A percentile compares a stretch with the other conserved stretches of the same genome.
phyloP scores from a whole-genome alignment of 2,113 vertebrate species.

The Pampusana beccarii region DNA sequence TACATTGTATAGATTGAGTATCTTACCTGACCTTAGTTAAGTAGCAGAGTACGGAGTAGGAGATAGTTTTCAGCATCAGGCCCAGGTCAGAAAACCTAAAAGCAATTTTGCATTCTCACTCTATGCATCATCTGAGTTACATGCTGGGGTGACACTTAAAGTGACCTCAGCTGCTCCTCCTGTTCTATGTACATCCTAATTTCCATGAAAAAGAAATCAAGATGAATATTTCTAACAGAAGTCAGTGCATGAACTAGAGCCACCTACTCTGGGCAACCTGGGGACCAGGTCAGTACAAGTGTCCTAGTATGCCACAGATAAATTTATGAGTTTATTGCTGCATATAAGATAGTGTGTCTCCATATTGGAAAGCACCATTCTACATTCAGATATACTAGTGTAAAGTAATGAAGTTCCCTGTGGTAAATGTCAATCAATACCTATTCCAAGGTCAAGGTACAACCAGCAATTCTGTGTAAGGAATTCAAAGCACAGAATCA shows the following conservation, averaged over 20 bases:
- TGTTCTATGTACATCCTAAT: background rate
- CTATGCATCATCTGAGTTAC: background rate
- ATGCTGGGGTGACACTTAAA: background rate
- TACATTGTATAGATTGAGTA: background rate
- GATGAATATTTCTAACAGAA: background rate
- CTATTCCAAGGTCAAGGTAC: conserved; percentile 53
- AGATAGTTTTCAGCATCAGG: background rate
- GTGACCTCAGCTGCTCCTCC: background rate
- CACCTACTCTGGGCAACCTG: background rate
- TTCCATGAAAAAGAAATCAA: background rate
- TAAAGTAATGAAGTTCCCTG: conserved; percentile 38
- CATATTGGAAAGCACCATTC: background rate
- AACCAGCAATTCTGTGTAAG: conserved; percentile 4
- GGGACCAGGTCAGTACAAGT: background rate
- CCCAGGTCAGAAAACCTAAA: background rate
- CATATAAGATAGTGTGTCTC: background rate
- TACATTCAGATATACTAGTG: conserved; percentile 25
- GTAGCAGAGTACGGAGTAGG: background rate
- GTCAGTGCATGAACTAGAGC: background rate
- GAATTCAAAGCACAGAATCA: conserved; percentile 43
- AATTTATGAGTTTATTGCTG: background rate
- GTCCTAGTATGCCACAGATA: background rate
- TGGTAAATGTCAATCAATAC: conserved; percentile 57
- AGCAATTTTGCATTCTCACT: background rate
- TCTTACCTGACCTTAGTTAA: background rate